Base-by-base conservation (phyloP, 2,113 vertebrate species). In the Crotophaga sulcirostris region DNA sequence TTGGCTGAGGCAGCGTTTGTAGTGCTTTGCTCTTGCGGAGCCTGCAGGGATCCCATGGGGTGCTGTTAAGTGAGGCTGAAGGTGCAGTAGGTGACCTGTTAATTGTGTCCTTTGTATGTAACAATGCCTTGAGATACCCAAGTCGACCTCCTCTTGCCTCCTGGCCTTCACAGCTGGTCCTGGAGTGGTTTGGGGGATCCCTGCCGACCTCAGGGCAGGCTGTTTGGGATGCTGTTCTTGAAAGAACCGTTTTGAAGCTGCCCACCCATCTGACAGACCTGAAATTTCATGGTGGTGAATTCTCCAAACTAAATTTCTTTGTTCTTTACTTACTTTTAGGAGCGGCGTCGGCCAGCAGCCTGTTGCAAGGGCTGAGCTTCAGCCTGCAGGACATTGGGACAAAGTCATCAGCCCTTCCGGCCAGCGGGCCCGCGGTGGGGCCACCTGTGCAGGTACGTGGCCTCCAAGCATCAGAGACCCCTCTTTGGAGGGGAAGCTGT, bases 321-420 rank as follows among this genome's bases (percentile, higher is more conserved):
- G 3, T 36, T 20, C 3, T 11, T 62, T 16, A 0, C 4, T 5
- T 40, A 8, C 2, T n/a, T 9, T 77, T 62, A 99, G 99, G 98
- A 54, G 91, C 98, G n/a, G 94, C 98, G 28, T 99, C 99, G 77
- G 99, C 99, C 96, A 99, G 99, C 98, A 99, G 99, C 98, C 98
- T 99, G 72, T 98, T 99, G 14, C 99, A 99, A 92, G 99, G 99
- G 36, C 98, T 99, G 96, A 99, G 99, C 98, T 99, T 99, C 98
- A 99, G 99, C 95, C 98, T 99, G 76, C 99, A 99, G 97, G 99
- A 99, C 95, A 99, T 99, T 8, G 98, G 98, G 92, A 98, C 98
- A 93, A 99, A 99, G 97, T 76, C 98, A 31, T 91, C 98, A n/a
- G 97, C 97, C 83, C 95, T 99, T 75, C 97, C 99, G 14, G 97